phyloP scores from a whole-genome alignment of 2,113 vertebrate genomes.

The Myotis brandtii region DNA sequence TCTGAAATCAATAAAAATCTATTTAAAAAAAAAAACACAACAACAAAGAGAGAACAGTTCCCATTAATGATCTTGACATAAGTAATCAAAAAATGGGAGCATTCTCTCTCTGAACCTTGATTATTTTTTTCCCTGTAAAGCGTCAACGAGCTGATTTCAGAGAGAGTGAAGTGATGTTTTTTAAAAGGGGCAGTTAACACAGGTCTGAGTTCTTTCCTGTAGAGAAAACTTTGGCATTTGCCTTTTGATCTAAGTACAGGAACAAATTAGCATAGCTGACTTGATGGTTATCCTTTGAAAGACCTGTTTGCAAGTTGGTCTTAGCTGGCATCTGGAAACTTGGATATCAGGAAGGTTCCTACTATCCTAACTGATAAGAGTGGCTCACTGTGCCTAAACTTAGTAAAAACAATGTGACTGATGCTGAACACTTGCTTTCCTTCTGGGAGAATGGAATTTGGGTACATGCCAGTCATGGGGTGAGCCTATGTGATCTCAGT shows the following conservation, averaged over 20 bases:
- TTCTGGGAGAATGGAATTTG: not conserved
- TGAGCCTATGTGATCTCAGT: not conserved
- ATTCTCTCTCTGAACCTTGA: not conserved
- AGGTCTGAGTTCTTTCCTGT: not conserved
- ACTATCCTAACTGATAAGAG: not conserved
- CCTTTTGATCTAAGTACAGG: not conserved
- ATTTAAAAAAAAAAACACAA: not conserved
- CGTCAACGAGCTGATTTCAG: not conserved
- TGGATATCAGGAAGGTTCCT: not conserved
- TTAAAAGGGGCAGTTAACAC: not conserved
- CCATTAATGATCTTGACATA: not conserved
- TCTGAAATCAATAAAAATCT: too few relatives aligned
- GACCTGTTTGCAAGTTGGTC: not conserved
- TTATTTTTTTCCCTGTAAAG: not conserved
- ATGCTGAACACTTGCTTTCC: not conserved
- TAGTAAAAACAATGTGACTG: not conserved
- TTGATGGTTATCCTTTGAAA: not conserved
- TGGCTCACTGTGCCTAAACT: not conserved
- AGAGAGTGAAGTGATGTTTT: slow-evolving; percentile 24
- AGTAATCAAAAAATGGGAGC: not conserved
- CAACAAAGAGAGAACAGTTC: slow-evolving; percentile 30
- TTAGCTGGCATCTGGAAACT: not conserved
- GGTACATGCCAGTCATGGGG: not conserved
- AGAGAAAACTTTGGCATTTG: not conserved
- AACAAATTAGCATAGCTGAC: not conserved